phyloP scores from a whole-genome alignment of 2,797 vertebrate genomes.

The Rhodeus uyekii region DNA sequence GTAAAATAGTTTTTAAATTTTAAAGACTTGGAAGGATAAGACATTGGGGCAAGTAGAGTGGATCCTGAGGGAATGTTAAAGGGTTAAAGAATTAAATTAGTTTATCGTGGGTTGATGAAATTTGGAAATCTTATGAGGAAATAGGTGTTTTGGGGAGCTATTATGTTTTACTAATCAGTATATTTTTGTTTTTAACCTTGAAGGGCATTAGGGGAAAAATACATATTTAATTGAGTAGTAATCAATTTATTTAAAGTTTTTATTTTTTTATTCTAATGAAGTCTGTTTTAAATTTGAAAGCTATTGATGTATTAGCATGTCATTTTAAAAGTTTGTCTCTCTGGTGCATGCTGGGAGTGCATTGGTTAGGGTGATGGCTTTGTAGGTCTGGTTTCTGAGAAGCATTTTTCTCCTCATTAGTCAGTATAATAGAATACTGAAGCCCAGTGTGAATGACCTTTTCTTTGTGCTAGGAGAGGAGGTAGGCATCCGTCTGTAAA shows the following conservation, averaged over 20 bases:
- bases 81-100: neutral
- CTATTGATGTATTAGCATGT: neutral
- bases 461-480: neutral
- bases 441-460: constrained; percentile 7
- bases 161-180: neutral
- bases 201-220: neutral
- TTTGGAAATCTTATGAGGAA: constrained; percentile 5
- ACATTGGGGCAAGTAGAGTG: neutral
- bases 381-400: neutral
- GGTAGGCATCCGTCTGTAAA: neutral
- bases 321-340: neutral
- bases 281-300: neutral
- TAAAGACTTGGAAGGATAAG: neutral
- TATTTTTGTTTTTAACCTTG: neutral
- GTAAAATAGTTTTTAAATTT: neutral
- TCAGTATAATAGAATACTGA: neutral
- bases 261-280: neutral
- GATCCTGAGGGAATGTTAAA: neutral
- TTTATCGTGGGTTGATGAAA: neutral
- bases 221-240: too few relatives aligned
- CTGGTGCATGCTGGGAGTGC: neutral
- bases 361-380: neutral
- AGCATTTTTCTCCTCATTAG: neutral
- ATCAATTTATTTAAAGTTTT: neutral
- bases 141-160: neutral